Base-by-base conservation (phyloP, 2,888 invertebrate species). In the Drosophila barbarae region DNA sequence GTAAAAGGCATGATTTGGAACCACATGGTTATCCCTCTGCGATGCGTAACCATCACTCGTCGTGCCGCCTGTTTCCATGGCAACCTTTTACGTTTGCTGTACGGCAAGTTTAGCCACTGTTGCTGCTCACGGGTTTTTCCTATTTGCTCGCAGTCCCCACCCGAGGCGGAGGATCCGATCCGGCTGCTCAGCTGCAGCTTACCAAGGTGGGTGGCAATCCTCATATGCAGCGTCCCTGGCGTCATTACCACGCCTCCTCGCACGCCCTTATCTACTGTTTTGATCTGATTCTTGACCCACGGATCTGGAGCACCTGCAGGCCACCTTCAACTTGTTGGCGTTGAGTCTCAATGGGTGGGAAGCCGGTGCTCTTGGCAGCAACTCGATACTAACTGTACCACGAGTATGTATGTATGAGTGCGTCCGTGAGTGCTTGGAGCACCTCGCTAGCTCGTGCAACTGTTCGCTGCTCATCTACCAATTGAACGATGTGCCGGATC, bases 191-290 rank as follows among this genome's bases (percentile, higher is more conserved):
- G 5, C 57, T 88, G 28, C 70, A 79, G 13, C 69, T 89, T 2
- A 89, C 87, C 3, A 89, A 89, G 75, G 80, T 89, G 35, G 89
- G 89, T 4, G 89, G 18, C 18, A 18, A 18, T 18, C 18, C 10
- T 36, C 86, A 88, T 28, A 88, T 88, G 85, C 87, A 86, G 53
- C 87, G 86, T 18, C 76, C 89, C 4, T 89, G 89, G 89, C 81
- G 82, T 39, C 85, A 89, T 59, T 89, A 89, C 46, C 89, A 79
- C 69, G 76, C 77, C 46, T 41, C 36, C 30, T 63, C 72, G 13
- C 75, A 77, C 18, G 84, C 66, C 1, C 57, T 89, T 4, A 82
- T 89, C 56, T 89, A 77, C 34, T 86, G 88, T 61, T 87, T 87
- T 9, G 87, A 88, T 54, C 76, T 89, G 50, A 81, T 23, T 4